These are phyloP conservation scores for Aplodontia rufa DNA, from an alignment of 2,113 vertebrate genomes.

Conservation along the genomic window DNA sequence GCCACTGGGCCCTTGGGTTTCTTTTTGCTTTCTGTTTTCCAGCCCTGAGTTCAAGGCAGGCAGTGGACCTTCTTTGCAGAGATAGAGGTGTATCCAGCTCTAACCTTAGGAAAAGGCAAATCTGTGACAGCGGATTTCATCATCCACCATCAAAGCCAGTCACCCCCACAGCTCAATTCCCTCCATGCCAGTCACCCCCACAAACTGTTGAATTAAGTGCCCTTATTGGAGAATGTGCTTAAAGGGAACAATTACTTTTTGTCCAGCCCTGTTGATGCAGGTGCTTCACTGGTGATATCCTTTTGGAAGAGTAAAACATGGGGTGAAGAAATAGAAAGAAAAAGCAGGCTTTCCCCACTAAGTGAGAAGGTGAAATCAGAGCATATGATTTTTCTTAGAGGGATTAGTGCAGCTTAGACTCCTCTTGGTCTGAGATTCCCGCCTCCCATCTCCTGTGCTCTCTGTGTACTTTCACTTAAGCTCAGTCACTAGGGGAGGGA, in stretches of 20 bases:
- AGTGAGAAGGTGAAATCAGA: background rate
- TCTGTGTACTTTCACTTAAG: background rate
- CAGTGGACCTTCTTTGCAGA: background rate
- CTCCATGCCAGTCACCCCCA: no score
- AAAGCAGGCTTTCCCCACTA: background rate
- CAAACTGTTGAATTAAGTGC: background rate
- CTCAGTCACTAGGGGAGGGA: background rate
- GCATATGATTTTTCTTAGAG: conserved; percentile 67
- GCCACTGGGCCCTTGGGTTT: background rate
- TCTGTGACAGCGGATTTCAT: no score
- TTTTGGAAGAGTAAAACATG: background rate
- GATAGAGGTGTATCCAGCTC: background rate
- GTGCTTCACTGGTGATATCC: background rate
- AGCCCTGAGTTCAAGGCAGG: background rate
- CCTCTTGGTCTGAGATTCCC: background rate
- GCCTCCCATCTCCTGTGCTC: background rate
- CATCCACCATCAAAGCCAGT: no score
- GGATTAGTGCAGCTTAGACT: conserved; percentile 60
- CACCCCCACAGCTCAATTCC: no score
- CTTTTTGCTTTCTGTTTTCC: background rate
- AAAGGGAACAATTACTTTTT: background rate
- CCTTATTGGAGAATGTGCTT: background rate
- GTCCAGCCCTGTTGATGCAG: background rate
- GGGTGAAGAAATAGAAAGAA: background rate
- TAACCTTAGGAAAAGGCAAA: background rate